These are phyloP conservation scores for Acholoe squamosa DNA, from an alignment of 2,888 invertebrate genomes.

Conservation along the genomic window DNA sequence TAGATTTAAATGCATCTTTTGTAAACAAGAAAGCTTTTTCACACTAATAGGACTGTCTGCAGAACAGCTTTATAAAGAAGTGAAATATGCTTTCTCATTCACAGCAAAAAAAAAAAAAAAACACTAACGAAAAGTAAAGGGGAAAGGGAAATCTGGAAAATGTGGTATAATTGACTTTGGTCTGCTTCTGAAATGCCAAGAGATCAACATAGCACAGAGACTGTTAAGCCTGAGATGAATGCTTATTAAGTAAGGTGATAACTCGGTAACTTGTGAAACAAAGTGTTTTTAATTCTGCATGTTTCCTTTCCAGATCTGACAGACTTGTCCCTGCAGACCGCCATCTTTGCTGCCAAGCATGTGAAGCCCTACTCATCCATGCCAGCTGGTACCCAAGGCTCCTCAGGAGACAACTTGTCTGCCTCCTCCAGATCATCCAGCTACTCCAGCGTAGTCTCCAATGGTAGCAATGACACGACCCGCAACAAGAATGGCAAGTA, in stretches of 20 bases:
- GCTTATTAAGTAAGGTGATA: neutral
- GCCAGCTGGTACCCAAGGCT: neutral
- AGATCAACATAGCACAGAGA: too few species aligned
- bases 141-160: too few species aligned
- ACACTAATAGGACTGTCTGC: too few species aligned
- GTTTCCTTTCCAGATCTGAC: slow-evolving; percentile 72
- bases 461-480: slow-evolving; percentile 70
- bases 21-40: too few species aligned
- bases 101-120: too few species aligned
- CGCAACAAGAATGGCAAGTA: neutral
- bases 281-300: neutral
- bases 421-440: slow-evolving; percentile 76
- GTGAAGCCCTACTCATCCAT: slow-evolving; percentile 32
- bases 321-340: slow-evolving; percentile 79
- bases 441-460: slow-evolving; percentile 80
- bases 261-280: neutral
- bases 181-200: too few species aligned
- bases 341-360: slow-evolving; percentile 78
- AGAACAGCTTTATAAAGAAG: too few species aligned
- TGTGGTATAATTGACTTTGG: too few species aligned
- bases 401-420: slow-evolving; percentile 72
- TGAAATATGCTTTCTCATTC: too few species aligned
- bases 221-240: too few species aligned
- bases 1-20: too few species aligned
- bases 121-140: too few species aligned